Percentiles rank a stretch among this genome's conserved stretches.
These are phyloP conservation scores for Doryteuthis pealeii DNA, from an alignment of 1,140 invertebrate genomes.

Conservation along the genomic window DNA sequence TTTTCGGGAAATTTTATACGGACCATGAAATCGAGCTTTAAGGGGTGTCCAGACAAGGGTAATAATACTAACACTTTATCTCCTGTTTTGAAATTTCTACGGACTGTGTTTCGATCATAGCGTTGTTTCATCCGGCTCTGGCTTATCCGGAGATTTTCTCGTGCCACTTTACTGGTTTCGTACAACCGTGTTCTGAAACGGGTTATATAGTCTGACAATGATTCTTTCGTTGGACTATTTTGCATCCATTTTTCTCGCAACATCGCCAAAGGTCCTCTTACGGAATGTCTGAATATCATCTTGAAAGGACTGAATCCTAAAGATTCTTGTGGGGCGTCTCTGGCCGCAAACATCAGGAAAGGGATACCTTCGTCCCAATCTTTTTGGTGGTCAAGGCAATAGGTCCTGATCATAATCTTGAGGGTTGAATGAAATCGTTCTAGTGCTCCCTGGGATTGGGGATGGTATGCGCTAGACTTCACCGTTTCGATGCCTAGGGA, in stretches of 20 bases:
- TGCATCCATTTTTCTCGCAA: conserved; percentile 16
- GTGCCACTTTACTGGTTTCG: background rate
- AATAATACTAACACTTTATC: conserved; percentile 22
- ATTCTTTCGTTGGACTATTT: no score
- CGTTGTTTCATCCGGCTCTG: conserved; percentile 27
- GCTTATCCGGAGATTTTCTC: conserved; percentile 17
- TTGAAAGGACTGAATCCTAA: conserved; percentile 32
- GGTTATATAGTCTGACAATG: background rate
- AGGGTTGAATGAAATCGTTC: no score
- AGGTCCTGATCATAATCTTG: no score
- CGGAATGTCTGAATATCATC: conserved; percentile 28
- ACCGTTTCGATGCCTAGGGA: background rate
- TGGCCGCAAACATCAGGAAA: background rate
- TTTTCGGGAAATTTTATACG: background rate
- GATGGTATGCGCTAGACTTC: background rate
- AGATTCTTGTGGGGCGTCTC: background rate
- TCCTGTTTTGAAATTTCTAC: conserved; percentile 25
- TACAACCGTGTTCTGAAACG: background rate
- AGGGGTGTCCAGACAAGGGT: background rate
- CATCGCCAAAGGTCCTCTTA: conserved; percentile 25
- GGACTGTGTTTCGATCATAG: conserved; percentile 28
- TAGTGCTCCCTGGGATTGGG: no score
- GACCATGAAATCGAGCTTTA: background rate
- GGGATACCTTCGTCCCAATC: background rate
- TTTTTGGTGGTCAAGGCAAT: background rate